A percentile compares a stretch with the other conserved stretches of the same genome.
Evolutionary conservation across 1,140 invertebrate genomes (phyloP).

Genomic region (Oncopodura yosiiana): DNA sequence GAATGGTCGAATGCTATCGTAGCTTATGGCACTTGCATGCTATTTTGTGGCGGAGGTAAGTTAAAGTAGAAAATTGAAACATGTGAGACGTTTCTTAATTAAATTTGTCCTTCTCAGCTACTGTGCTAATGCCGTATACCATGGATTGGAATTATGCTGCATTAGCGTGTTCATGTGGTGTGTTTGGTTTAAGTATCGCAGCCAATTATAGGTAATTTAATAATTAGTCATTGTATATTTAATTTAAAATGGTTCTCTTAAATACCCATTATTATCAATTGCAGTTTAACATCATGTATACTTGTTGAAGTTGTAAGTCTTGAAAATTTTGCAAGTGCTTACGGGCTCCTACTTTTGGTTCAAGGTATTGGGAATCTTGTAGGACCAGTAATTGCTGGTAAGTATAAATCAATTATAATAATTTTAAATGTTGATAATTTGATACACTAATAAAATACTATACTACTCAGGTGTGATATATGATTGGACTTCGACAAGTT

Average conservation of each 20-base stretch:
- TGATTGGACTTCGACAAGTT: slow-evolving; percentile 26
- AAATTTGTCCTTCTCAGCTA: too few relatives aligned
- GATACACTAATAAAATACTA: neutral
- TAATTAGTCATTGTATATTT: too few relatives aligned
- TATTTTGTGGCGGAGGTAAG: slow-evolving; percentile 62
- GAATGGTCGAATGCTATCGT: slow-evolving; percentile 60
- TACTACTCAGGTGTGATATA: slow-evolving; percentile 28
- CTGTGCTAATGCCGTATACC: slow-evolving; percentile 58
- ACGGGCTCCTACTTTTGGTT: slow-evolving; percentile 73
- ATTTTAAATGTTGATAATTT: neutral
- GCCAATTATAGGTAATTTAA: too few relatives aligned
- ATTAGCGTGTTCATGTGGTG: slow-evolving; percentile 53
- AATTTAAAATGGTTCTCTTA: too few relatives aligned
- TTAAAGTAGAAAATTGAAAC: too few relatives aligned
- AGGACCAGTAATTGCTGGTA: slow-evolving; percentile 75
- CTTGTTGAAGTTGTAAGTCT: slow-evolving; percentile 41
- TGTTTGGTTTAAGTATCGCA: slow-evolving; percentile 73
- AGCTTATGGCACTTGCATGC: slow-evolving; percentile 69
- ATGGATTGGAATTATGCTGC: slow-evolving; percentile 48
- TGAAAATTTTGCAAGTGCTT: slow-evolving; percentile 80
- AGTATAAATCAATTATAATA: neutral
- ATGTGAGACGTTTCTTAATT: too few relatives aligned
- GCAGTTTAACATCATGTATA: neutral
- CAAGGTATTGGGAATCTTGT: slow-evolving; percentile 79
- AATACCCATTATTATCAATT: neutral